A percentile compares a stretch with the other conserved stretches of the same genome.
Conservation (phyloP, 2,888 invertebrate species). For the Heliconius cydno region DNA sequence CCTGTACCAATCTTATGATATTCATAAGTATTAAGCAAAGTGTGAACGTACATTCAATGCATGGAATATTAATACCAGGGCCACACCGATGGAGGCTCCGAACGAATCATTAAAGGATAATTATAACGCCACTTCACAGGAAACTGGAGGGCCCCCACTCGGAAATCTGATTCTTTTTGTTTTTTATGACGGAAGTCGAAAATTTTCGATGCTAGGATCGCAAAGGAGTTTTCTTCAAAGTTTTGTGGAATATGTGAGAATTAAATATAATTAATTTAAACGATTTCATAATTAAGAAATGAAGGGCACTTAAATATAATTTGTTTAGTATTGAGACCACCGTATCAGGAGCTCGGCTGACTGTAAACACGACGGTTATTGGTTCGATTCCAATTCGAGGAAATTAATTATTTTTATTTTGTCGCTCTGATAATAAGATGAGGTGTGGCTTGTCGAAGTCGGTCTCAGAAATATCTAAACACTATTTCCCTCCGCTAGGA, state of each 20-base stretch:
- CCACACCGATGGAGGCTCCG: constrained; percentile 71
- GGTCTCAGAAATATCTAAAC: not conserved
- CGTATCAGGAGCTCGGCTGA: not conserved
- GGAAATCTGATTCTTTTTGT: constrained; percentile 78
- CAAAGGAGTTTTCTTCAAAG: constrained; percentile 44
- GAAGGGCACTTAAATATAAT: not conserved
- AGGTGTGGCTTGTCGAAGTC: not conserved
- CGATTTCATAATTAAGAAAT: constrained; percentile 5
- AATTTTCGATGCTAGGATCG: constrained; percentile 61
- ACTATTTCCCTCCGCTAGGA: not conserved
- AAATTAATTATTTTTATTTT: not conserved
- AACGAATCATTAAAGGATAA: constrained; percentile 80
- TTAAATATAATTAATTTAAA: constrained; percentile 15
- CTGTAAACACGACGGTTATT: not conserved
- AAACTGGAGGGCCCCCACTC: constrained; percentile 71
- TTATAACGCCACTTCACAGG: constrained; percentile 77
- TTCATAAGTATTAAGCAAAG: constrained; percentile 23
- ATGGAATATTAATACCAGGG: constrained; percentile 72
- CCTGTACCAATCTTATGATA: not conserved
- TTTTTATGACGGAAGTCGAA: constrained; percentile 60
- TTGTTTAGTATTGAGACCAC: not conserved
- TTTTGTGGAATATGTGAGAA: constrained; percentile 36
- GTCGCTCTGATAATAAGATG: not conserved
- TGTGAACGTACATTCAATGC: constrained; percentile 59
- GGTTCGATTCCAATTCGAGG: not conserved